Conservation (phyloP, 2,888 invertebrate species). For the Lasioglossum morio region DNA sequence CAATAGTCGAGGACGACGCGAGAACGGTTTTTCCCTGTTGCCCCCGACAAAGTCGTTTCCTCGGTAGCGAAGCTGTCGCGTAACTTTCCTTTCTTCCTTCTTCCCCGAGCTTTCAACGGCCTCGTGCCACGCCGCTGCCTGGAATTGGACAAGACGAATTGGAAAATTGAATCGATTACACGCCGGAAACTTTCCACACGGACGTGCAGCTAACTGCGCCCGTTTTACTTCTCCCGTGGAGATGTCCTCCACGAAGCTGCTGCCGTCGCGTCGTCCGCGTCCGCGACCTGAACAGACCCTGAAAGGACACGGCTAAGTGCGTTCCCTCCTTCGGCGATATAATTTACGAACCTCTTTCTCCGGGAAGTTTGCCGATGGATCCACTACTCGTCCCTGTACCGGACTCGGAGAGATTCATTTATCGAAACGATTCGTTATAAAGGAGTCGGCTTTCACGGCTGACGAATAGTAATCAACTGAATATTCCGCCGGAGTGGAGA, state of each 20-base stretch:
- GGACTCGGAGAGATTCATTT: neutral
- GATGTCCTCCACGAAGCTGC: neutral
- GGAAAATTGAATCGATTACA: constrained; percentile 46
- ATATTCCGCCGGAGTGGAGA: neutral
- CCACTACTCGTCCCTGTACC: neutral
- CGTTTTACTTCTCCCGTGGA: neutral
- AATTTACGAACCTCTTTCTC: neutral
- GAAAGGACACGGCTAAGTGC: constrained; percentile 7
- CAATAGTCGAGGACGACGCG: constrained; percentile 39
- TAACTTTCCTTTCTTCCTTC: constrained; percentile 46
- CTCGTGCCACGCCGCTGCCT: neutral
- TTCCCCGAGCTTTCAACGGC: constrained; percentile 23
- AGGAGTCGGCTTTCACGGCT: neutral
- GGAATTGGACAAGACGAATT: constrained; percentile 45
- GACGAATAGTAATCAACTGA: neutral
- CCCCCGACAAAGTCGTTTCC: constrained; percentile 47
- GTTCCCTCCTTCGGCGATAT: neutral
- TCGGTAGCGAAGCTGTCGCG: constrained; percentile 2
- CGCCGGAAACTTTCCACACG: constrained; percentile 11
- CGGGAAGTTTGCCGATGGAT: neutral
- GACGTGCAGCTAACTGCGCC: neutral
- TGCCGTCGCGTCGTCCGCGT: neutral
- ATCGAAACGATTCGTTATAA: constrained; percentile 4
- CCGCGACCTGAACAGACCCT: neutral
- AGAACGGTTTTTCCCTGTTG: constrained; percentile 59